Conservation (phyloP, 2,113 vertebrate genomes). For the Lutjanus erythropterus region DNA sequence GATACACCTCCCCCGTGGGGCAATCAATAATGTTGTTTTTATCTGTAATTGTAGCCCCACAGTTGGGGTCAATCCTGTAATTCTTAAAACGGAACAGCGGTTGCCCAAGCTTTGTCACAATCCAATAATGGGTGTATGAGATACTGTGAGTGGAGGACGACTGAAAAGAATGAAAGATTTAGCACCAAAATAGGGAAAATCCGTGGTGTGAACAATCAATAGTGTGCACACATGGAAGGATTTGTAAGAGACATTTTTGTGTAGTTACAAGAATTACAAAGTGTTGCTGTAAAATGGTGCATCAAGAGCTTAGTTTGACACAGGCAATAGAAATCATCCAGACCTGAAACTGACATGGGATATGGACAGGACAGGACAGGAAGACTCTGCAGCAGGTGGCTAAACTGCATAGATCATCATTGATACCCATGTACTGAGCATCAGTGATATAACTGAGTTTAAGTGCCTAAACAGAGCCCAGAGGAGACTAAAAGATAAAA, state of each 20-base stretch:
- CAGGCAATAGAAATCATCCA: no score
- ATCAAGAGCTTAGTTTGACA: background rate
- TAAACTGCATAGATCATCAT: no score
- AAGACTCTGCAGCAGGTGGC: no score
- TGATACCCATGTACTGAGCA: no score
- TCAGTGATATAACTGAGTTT: no score
- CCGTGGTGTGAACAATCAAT: background rate
- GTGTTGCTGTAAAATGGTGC: background rate
- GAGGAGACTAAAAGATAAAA: no score
- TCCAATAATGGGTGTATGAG: constrained; percentile 22
- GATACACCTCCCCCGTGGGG: background rate
- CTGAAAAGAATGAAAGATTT: background rate
- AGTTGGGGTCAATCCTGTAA: constrained; percentile 27
- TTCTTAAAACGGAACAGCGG: constrained; percentile 30
- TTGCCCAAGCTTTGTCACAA: constrained; percentile 28
- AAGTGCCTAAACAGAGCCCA: no score
- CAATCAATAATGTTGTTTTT: constrained; percentile 50
- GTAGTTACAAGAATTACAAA: background rate
- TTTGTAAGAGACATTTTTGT: background rate
- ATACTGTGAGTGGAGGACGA: background rate
- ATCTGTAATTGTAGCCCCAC: constrained; percentile 39
- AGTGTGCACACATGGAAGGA: background rate
- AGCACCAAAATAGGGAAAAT: background rate
- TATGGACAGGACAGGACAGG: no score
- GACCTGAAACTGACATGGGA: no score